Conservation (phyloP, 2,797 vertebrate genomes). For the Fringilla coelebs region DNA sequence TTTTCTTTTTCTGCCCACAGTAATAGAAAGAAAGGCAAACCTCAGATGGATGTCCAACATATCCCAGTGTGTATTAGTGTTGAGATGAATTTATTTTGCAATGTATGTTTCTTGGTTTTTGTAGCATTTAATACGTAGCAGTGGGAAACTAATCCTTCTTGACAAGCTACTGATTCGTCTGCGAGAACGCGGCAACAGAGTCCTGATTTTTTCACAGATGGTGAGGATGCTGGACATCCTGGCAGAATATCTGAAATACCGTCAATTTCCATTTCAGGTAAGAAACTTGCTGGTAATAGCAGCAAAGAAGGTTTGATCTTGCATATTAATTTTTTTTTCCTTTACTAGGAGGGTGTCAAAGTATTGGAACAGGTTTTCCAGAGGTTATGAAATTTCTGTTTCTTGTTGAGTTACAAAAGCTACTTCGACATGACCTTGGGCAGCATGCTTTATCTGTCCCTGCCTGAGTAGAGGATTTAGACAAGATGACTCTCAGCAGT, state of each 20-base stretch:
- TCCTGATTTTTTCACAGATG: conserved; percentile 99
- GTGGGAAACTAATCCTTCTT: conserved; percentile 94
- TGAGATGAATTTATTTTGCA: background rate
- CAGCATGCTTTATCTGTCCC: background rate
- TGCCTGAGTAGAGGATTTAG: background rate
- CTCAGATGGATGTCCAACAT: background rate
- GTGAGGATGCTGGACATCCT: conserved; percentile 99
- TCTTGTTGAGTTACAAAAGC: background rate
- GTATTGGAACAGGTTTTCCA: background rate
- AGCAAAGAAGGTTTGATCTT: background rate
- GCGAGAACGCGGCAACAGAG: conserved; percentile 93
- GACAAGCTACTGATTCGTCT: conserved; percentile 94
- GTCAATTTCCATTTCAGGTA: background rate
- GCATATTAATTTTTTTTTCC: background rate
- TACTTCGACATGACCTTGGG: background rate
- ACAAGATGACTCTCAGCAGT: background rate
- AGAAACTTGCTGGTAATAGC: background rate
- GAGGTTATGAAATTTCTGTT: background rate
- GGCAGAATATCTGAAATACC: conserved; percentile 89
- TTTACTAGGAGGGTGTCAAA: background rate
- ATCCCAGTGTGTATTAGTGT: background rate
- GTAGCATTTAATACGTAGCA: conserved; percentile 86
- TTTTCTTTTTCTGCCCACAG: background rate
- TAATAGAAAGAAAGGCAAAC: background rate
- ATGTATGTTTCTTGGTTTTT: background rate